Evolutionary conservation across 2,797 vertebrate genomes (phyloP).

Genomic region (Eulemur albifrons): DNA sequence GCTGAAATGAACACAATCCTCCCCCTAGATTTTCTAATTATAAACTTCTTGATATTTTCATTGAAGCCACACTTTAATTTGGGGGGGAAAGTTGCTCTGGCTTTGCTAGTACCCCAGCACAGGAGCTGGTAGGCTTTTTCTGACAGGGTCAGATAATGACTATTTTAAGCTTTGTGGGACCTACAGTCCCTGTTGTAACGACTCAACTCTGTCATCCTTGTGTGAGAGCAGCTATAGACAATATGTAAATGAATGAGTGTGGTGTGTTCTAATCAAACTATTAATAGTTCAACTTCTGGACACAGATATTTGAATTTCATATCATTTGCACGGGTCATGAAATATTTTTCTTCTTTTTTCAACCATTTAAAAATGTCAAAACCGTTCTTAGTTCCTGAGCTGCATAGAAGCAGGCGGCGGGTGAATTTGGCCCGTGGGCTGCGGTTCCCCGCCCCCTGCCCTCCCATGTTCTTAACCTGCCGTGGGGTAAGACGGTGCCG

Average conservation of each 20-base stretch:
- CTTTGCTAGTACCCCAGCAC: not conserved
- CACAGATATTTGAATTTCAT: slow-evolving; percentile 3
- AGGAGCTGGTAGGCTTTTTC: not conserved
- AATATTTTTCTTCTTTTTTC: not conserved
- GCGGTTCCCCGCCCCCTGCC: not conserved
- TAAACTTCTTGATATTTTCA: not conserved
- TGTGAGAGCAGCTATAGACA: fast-evolving
- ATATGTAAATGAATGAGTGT: not conserved
- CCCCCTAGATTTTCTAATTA: not conserved
- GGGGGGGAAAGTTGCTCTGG: not conserved
- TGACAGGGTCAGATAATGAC: not conserved
- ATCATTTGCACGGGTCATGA: not conserved
- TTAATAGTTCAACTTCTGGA: not conserved
- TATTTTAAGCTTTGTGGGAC: not conserved
- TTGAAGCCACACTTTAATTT: not conserved
- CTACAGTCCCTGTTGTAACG: fast-evolving
- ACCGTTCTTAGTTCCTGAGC: not conserved
- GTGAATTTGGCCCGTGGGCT: fast-evolving
- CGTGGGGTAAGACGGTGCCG: fast-evolving
- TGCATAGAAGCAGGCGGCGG: not conserved
- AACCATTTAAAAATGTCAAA: not conserved
- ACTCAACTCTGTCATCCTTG: fast-evolving
- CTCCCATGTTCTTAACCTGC: not conserved
- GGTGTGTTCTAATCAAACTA: not conserved
- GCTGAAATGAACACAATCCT: not conserved